Evolutionary conservation across 2,113 vertebrate species (phyloP).

Genomic region (Colius striatus): DNA sequence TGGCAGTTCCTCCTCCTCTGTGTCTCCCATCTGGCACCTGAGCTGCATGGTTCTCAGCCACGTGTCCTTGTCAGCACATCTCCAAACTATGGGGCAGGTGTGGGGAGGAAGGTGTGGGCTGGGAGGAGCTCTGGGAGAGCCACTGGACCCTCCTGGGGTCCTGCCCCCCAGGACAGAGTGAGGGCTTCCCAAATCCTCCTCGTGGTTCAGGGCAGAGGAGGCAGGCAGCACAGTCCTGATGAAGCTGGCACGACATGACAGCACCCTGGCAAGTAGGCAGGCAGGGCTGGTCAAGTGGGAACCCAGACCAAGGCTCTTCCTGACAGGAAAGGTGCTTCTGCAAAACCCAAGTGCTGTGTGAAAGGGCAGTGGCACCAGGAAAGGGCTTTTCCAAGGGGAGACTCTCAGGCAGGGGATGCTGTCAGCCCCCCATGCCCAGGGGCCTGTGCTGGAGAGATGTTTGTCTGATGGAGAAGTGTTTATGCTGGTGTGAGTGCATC

Average conservation of each 20-base stretch:
- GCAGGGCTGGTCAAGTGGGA: neutral
- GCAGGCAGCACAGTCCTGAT: neutral
- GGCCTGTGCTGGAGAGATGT: neutral
- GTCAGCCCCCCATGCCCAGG: fast-evolving
- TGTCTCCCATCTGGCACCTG: fast-evolving
- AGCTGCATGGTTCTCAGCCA: neutral
- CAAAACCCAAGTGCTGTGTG: neutral
- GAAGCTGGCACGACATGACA: neutral
- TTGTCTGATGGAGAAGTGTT: neutral
- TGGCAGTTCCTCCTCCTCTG: neutral
- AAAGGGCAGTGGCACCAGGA: neutral
- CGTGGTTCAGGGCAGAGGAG: fast-evolving
- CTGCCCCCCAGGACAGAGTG: neutral
- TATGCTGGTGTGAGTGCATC: neutral
- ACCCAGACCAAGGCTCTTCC: neutral
- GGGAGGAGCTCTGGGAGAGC: neutral
- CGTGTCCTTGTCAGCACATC: fast-evolving
- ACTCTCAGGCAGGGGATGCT: neutral
- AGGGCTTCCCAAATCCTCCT: neutral
- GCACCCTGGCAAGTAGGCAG: neutral
- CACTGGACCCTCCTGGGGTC: neutral
- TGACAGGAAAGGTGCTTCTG: neutral
- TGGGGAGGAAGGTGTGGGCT: neutral
- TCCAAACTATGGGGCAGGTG: neutral
- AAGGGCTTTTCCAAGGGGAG: neutral